These are phyloP conservation scores for Eurytoma californica DNA, from an alignment of 2,888 invertebrate species.

Conservation along the genomic window DNA sequence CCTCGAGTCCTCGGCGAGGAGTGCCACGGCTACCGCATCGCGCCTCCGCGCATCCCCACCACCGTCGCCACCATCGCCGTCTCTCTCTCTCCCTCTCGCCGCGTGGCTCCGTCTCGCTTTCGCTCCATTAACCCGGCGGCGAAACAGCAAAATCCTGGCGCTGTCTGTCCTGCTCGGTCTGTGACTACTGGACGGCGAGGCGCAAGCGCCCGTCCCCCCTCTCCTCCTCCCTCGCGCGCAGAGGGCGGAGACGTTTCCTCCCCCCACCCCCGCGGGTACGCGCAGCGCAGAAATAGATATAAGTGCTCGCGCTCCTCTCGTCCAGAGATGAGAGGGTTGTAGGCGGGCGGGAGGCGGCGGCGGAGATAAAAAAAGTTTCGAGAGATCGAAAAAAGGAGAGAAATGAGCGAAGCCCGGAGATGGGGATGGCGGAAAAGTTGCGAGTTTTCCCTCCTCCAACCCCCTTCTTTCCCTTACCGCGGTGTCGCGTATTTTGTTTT, in stretches of 20 bases:
- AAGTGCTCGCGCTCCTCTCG: constrained; percentile 4
- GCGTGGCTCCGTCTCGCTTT: constrained; percentile 44
- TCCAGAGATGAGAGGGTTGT: constrained; percentile 29
- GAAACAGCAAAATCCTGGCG: constrained; percentile 39
- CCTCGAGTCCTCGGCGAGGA: constrained; percentile 63
- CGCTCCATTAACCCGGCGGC: constrained; percentile 51
- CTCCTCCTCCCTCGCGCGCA: not conserved
- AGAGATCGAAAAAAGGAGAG: constrained; percentile 45
- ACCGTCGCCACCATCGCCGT: not conserved
- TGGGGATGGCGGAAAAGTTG: constrained; percentile 38
- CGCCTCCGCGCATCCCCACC: constrained; percentile 14
- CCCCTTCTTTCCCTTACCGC: not conserved
- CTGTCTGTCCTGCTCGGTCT: constrained; percentile 50
- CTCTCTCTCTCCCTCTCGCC: not conserved
- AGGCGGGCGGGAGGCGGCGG: not conserved
- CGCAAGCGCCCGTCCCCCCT: constrained; percentile 51
- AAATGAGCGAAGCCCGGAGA: constrained; percentile 21
- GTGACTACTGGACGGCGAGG: constrained; percentile 51
- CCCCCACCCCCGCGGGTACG: constrained; percentile 26
- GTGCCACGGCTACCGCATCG: constrained; percentile 54
- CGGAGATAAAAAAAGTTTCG: constrained; percentile 55
- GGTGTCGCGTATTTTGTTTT: constrained; percentile 22
- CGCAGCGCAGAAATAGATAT: constrained; percentile 31
- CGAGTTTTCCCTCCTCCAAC: constrained; percentile 33
- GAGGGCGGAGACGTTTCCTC: not conserved